A percentile compares a stretch with the other conserved stretches of the same genome.
phyloP scores from a whole-genome alignment of 2,113 vertebrate genomes.

The Eurypyga helias region DNA sequence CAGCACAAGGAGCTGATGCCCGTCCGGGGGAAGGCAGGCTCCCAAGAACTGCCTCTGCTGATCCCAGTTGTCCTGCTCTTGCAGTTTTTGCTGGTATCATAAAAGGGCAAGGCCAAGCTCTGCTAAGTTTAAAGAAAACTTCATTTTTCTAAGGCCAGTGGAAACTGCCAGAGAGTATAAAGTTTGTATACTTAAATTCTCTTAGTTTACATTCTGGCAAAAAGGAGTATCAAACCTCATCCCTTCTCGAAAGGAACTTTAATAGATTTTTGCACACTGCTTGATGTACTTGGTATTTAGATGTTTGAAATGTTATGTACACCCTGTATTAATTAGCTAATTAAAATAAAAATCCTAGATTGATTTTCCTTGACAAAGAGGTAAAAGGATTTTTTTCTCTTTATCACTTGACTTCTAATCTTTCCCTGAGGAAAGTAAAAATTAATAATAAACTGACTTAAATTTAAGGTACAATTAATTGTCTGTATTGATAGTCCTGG shows the following conservation, averaged over 20 bases:
- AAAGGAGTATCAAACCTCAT: not conserved
- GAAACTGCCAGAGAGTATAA: not conserved
- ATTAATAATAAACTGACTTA: not conserved
- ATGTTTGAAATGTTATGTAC: not conserved
- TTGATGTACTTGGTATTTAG: not conserved
- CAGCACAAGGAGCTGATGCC: not conserved
- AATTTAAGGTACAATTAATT: not conserved
- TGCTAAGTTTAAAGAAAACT: not conserved
- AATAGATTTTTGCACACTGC: not conserved
- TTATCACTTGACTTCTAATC: not conserved
- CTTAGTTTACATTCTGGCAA: not conserved
- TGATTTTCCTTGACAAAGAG: not conserved
- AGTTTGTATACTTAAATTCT: not conserved
- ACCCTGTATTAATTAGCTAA: not conserved
- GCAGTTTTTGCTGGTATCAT: not conserved
- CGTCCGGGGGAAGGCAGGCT: not conserved
- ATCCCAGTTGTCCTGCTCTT: not conserved
- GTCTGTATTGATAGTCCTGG: not conserved
- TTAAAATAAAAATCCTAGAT: not conserved
- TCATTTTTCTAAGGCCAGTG: not conserved
- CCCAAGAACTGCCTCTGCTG: not conserved
- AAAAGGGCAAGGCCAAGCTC: not conserved
- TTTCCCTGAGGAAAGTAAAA: not conserved
- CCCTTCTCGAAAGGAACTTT: not conserved
- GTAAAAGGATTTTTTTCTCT: not conserved